A percentile compares a stretch with the other conserved stretches of the same genome.
These are phyloP conservation scores for Drosophila gunungcola DNA, from an alignment of 1,140 invertebrate species.

Conservation along the genomic window DNA sequence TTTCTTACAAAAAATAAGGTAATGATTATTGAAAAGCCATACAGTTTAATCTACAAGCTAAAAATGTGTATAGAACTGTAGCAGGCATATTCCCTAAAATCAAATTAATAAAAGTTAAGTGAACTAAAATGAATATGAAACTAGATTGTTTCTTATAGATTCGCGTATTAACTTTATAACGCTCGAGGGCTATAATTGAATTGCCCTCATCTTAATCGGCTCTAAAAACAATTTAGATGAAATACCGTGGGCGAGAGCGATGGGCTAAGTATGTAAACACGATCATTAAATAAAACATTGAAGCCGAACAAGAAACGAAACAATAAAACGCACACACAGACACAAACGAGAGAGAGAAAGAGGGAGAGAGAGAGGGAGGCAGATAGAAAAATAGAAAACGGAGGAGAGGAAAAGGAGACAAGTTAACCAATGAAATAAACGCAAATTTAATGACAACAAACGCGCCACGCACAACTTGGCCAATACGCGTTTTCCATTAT, in stretches of 20 bases:
- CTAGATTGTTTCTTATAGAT: neutral
- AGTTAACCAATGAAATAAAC: constrained; percentile 83
- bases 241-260: constrained; percentile 67
- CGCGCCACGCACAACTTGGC: constrained; percentile 71
- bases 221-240: constrained; percentile 48
- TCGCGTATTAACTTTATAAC: neutral
- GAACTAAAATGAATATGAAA: neutral
- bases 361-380: constrained; percentile 16
- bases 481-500: constrained; percentile 75
- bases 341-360: constrained; percentile 10
- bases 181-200: constrained; percentile 21
- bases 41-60: no score
- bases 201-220: constrained; percentile 12
- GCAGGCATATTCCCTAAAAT: no score
- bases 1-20: no score
- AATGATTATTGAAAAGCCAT: no score
- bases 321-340: constrained; percentile 55
- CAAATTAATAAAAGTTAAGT: neutral
- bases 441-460: constrained; percentile 82
- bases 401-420: constrained; percentile 52
- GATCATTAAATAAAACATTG: constrained; percentile 75
- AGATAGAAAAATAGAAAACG: constrained; percentile 56
- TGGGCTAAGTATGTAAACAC: constrained; percentile 71
- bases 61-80: no score
- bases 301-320: constrained; percentile 62